A percentile compares a stretch with the other conserved stretches of the same genome.
Conservation (phyloP, 2,797 vertebrate genomes). For the Heliangelus exortis region DNA sequence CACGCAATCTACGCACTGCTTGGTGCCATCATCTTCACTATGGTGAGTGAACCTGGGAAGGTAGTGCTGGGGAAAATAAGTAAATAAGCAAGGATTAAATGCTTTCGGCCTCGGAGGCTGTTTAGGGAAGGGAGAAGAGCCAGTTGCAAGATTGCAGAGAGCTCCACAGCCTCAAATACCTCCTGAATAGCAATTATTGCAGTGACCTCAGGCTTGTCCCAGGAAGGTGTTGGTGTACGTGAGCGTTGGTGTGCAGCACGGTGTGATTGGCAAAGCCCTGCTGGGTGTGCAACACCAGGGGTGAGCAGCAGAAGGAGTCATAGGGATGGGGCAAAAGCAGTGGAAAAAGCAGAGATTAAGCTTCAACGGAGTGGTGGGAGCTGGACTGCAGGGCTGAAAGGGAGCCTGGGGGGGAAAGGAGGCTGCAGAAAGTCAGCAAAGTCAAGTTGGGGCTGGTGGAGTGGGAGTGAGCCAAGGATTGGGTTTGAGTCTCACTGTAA, state of each 20-base stretch:
- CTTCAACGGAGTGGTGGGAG: not conserved
- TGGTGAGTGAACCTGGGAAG: constrained; percentile 80
- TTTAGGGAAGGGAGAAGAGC: not conserved
- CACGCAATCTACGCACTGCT: constrained; percentile 85
- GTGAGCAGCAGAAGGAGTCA: not conserved
- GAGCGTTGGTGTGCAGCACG: not conserved
- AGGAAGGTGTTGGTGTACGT: not conserved
- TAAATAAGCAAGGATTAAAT: not conserved
- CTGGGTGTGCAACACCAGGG: not conserved
- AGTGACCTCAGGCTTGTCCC: not conserved
- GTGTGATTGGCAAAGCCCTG: not conserved
- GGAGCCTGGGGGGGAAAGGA: not conserved
- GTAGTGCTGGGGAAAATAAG: not conserved
- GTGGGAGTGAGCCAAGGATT: rapidly evolving
- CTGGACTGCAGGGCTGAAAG: not conserved
- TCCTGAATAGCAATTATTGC: not conserved
- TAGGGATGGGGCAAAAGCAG: not conserved
- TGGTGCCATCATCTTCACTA: constrained; percentile 89
- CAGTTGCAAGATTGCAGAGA: not conserved
- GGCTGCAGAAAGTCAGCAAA: not conserved
- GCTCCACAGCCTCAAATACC: not conserved
- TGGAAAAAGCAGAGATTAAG: not conserved
- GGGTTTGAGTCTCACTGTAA: not conserved
- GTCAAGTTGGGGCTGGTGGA: rapidly evolving
- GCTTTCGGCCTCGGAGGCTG: not conserved